Conservation (phyloP, 92 coral and sea anemone species). For the Micromussa lordhowensis region DNA sequence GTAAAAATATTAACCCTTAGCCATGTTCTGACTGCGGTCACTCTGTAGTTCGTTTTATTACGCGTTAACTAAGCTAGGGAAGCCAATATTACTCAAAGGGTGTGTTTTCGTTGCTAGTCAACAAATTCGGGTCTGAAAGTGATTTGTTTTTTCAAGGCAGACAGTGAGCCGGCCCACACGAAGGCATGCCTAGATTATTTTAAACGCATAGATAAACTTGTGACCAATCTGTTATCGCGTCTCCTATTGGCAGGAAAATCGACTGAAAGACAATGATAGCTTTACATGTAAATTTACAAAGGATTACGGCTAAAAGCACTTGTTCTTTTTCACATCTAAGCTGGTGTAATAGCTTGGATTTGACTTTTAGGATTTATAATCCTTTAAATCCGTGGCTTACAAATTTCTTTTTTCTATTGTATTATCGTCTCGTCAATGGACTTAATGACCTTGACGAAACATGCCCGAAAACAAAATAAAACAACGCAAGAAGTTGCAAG, state of each 20-base stretch:
- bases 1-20: background rate
- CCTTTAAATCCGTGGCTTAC: background rate
- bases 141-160: background rate
- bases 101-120: background rate
- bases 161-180: background rate
- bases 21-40: background rate
- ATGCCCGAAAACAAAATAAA: too few relatives aligned
- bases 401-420: background rate
- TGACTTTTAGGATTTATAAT: background rate
- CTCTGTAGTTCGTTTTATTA: background rate
- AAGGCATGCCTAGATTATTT: background rate
- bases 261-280: background rate
- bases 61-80: background rate
- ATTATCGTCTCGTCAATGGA: background rate
- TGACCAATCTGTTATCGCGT: background rate
- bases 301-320: background rate
- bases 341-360: background rate
- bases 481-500: too few relatives aligned
- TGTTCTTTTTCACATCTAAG: too few relatives aligned
- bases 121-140: background rate
- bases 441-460: background rate
- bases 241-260: background rate
- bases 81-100: slow-evolving; percentile 2
- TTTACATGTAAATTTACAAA: background rate
- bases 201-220: background rate